Conservation (phyloP, 2,797 vertebrate genomes). For the Etheostoma perlongum region DNA sequence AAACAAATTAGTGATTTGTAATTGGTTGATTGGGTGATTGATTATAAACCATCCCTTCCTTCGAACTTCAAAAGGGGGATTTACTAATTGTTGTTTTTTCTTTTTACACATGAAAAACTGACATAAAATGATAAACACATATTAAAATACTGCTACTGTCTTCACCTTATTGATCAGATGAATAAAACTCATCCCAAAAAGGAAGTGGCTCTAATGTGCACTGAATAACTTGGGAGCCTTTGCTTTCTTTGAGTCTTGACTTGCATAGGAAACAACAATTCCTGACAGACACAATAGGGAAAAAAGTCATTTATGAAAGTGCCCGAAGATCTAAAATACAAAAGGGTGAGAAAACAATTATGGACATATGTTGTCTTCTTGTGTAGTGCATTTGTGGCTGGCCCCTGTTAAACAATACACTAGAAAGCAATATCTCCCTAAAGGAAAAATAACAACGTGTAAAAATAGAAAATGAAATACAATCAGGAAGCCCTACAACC, state of each 20-base stretch:
- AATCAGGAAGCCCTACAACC: constrained; percentile 52
- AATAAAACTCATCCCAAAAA: constrained; percentile 18
- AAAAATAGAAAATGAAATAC: constrained; percentile 20
- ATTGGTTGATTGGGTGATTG: constrained; percentile 2
- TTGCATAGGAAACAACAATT: constrained; percentile 59
- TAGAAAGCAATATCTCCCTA: constrained; percentile 58
- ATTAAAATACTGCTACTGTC: constrained; percentile 35
- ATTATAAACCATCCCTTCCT: constrained; percentile 1
- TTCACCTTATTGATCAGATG: constrained; percentile 27
- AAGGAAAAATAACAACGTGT: constrained; percentile 51
- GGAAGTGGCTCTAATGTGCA: constrained; percentile 37
- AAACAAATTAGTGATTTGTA: constrained; percentile 14
- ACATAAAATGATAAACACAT: constrained; percentile 29
- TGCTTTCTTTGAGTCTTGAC: constrained; percentile 48
- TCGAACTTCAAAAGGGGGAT: constrained; percentile 24
- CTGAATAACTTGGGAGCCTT: constrained; percentile 27
- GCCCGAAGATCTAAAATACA: constrained; percentile 73
- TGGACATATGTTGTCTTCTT: constrained; percentile 62
- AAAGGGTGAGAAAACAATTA: constrained; percentile 65
- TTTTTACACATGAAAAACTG: constrained; percentile 13
- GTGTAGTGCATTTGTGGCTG: constrained; percentile 61
- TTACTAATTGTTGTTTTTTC: background rate
- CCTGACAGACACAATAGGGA: constrained; percentile 67
- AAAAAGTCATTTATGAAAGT: constrained; percentile 61
- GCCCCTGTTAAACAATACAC: constrained; percentile 72